Evolutionary conservation across 2,113 vertebrate species (phyloP), one percentile per base, ranked within the genome.

Genomic region (Capricornis sumatraensis): DNA sequence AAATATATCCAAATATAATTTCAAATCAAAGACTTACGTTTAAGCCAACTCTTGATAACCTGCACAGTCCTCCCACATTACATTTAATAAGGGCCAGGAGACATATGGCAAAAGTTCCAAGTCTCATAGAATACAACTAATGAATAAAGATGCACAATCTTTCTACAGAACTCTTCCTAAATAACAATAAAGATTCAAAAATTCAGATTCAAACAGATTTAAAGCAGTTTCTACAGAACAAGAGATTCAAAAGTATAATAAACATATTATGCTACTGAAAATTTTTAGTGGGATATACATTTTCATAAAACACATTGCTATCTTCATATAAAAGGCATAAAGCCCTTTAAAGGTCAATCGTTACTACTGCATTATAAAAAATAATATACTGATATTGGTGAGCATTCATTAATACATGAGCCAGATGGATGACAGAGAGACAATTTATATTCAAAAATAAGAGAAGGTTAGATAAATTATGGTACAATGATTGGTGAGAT

Each of bases 1-100:
- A 82, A 81, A 82, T 57, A 92, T 19, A 33, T 82, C 53, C 67
- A 94, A 92, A 96, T 23, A 60, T 79, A 97, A 95, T 95, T 87
- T 58, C 33, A 71, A 96, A 87, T 3, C 76, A 84, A 94, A 95
- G 27, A 76, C 33, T 19, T 87, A 27, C 36, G 53, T n/a, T 95
- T 45, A 79, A 74, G 27, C 11, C 64, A 95, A 93, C n/a, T 81
- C 33, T 84, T 81, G 43, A 58, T 86, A 95, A 97, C 52, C 27
- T 85, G 17, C 6, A 33, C 53, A 45, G 25, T 74, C 43, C n/a
- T 93, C n/a, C 55, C 91, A 91, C 16, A 84, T 25, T 28, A 30
- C 16, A 87, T 78, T 67, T 78, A 93, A 89, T 30, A 89, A 93
- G 47, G n/a, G 52, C 23, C 57, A 30, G 53, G 14, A 78, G 78